Percentiles rank a stretch among this genome's conserved stretches.
Evolutionary conservation across 1,140 invertebrate genomes (phyloP).

Genomic region (Drosophila bifasciata): DNA sequence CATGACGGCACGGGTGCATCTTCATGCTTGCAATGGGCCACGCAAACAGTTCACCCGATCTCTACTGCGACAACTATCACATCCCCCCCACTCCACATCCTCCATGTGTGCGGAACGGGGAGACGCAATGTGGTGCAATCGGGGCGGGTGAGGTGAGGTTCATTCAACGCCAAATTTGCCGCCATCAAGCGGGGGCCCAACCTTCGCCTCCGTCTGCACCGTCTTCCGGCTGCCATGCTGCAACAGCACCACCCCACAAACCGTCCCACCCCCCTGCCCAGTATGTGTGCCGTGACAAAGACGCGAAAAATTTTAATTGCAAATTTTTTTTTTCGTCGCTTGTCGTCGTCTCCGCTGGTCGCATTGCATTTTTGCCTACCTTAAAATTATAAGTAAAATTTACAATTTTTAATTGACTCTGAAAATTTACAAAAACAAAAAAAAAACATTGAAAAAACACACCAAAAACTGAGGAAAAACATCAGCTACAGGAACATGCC

Average conservation of each 20-base stretch:
- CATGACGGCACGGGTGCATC: background rate
- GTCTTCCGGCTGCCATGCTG: too few species aligned
- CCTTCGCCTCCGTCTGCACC: background rate
- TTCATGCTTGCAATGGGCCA: constrained; percentile 13
- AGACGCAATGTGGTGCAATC: too few species aligned
- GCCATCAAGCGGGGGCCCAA: constrained; percentile 22
- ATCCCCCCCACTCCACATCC: too few species aligned
- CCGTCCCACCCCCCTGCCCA: background rate
- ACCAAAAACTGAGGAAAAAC: constrained; percentile 18
- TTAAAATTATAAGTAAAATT: constrained; percentile 81
- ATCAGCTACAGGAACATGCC: constrained; percentile 32
- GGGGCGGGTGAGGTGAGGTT: constrained; percentile 11
- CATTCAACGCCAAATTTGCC: constrained; percentile 60
- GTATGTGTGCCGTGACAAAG: constrained; percentile 60
- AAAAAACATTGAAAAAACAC: constrained; percentile 23
- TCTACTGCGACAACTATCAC: background rate
- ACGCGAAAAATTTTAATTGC: constrained; percentile 78
- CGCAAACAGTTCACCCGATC: constrained; percentile 27
- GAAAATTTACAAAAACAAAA: constrained; percentile 67
- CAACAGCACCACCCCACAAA: too few species aligned
- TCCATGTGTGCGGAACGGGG: too few species aligned
- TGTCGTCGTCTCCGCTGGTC: constrained; percentile 34
- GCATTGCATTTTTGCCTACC: constrained; percentile 68
- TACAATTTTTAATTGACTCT: constrained; percentile 81
- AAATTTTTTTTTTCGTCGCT: constrained; percentile 42